Conservation (phyloP, 1,140 invertebrate species). For the Drosophila aff. region DNA sequence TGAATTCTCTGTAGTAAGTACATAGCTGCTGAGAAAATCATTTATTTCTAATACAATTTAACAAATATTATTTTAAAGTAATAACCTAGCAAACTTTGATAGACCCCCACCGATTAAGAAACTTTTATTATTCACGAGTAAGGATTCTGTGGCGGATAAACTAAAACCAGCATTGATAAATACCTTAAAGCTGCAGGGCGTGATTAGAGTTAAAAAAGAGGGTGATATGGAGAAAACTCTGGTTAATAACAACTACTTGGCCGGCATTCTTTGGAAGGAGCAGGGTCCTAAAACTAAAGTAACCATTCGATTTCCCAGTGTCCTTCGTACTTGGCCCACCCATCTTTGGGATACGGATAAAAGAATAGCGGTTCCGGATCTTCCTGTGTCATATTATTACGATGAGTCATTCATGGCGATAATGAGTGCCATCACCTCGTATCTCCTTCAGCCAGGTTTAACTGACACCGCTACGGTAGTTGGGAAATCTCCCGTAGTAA, state of each 20-base stretch:
- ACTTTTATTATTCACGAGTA: constrained; percentile 5
- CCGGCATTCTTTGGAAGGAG: constrained; percentile 18
- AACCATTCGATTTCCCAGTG: constrained; percentile 23
- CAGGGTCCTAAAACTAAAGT: background rate
- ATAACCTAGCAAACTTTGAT: background rate
- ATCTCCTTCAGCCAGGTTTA: background rate
- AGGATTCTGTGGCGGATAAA: background rate
- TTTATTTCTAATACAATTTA: background rate
- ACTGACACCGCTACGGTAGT: background rate
- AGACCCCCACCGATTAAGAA: background rate
- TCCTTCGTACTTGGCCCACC: constrained; percentile 5
- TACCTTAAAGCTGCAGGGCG: constrained; percentile 9
- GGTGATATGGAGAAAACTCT: constrained; percentile 1
- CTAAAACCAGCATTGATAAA: constrained; percentile 2
- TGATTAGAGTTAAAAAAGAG: constrained; percentile 1
- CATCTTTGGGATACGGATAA: constrained; percentile 21
- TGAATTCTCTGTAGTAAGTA: constrained; percentile 19
- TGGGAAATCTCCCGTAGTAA: background rate
- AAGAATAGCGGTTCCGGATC: background rate
- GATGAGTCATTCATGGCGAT: constrained; percentile 18
- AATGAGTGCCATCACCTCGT: constrained; percentile 19
- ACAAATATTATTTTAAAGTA: constrained; percentile 4
- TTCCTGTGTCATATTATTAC: background rate
- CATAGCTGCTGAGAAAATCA: background rate
- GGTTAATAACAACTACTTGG: constrained; percentile 11